Evolutionary conservation across 2,888 invertebrate species (phyloP).

Genomic region (Trypoxylon attenuatum): DNA sequence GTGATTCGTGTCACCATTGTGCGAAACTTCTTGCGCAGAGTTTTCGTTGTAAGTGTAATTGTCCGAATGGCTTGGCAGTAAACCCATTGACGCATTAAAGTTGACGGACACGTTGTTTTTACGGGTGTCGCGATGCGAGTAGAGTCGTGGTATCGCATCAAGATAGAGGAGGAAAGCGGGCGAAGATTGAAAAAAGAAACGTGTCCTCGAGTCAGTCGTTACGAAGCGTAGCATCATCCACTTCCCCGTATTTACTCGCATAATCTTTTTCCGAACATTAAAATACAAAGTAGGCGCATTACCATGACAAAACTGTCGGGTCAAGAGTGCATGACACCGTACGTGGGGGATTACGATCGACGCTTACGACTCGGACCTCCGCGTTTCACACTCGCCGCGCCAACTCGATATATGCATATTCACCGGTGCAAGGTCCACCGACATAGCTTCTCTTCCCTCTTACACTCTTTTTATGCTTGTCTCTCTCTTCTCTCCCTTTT

Average conservation of each 20-base stretch:
- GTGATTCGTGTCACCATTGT: too few relatives aligned
- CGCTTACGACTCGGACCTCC: conserved; percentile 55
- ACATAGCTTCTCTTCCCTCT: background rate
- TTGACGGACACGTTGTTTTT: too few relatives aligned
- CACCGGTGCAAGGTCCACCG: conserved; percentile 63
- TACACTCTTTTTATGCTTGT: conserved; percentile 11
- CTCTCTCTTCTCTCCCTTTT: too few relatives aligned
- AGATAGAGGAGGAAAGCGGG: too few relatives aligned
- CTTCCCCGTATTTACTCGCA: conserved; percentile 58
- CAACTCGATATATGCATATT: conserved; percentile 62
- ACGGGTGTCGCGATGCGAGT: too few relatives aligned
- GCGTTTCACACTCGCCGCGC: too few relatives aligned
- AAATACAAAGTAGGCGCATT: conserved; percentile 71
- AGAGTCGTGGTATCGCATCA: too few relatives aligned
- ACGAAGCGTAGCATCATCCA: conserved; percentile 2
- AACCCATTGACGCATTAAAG: too few relatives aligned
- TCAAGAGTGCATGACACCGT: conserved; percentile 67
- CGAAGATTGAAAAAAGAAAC: too few relatives aligned
- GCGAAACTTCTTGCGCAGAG: too few relatives aligned
- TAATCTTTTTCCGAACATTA: conserved; percentile 67
- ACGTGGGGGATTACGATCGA: conserved; percentile 66
- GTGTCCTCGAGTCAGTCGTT: background rate
- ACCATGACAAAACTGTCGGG: conserved; percentile 71
- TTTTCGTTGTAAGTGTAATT: too few relatives aligned
- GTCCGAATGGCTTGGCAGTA: too few relatives aligned